phyloP scores from a whole-genome alignment of 1,140 invertebrate genomes.

The Brachystomella parvula region DNA sequence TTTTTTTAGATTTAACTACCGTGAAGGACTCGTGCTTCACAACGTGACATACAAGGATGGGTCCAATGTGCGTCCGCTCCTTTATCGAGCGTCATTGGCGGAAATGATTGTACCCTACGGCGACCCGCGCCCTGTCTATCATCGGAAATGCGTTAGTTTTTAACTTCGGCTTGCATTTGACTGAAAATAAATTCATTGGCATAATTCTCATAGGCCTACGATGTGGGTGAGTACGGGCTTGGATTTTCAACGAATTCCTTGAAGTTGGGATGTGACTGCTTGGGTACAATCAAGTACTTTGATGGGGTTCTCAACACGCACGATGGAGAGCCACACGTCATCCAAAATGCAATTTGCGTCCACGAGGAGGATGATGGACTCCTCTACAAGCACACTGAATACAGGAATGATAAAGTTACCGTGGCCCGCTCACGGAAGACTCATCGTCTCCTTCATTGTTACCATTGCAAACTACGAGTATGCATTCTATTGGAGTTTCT shows the following conservation, averaged over 20 bases:
- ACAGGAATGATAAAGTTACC: constrained; percentile 22
- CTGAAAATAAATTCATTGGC: neutral
- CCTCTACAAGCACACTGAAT: constrained; percentile 30
- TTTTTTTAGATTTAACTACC: constrained; percentile 30
- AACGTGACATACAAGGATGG: constrained; percentile 29
- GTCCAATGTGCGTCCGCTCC: constrained; percentile 18
- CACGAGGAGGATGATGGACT: constrained; percentile 35
- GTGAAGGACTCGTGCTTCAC: constrained; percentile 32
- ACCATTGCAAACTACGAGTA: constrained; percentile 36
- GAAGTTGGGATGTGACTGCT: constrained; percentile 31
- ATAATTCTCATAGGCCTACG: constrained; percentile 12
- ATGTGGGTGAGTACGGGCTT: constrained; percentile 25
- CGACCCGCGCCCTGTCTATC: constrained; percentile 29
- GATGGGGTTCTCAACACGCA: constrained; percentile 25
- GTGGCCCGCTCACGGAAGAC: constrained; percentile 16
- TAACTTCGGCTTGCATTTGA: neutral
- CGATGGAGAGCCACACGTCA: constrained; percentile 22
- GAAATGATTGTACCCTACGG: constrained; percentile 36
- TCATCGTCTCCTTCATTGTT: constrained; percentile 29
- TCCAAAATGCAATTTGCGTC: constrained; percentile 34
- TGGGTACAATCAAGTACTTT: constrained; percentile 32
- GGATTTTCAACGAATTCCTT: constrained; percentile 34
- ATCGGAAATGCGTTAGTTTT: constrained; percentile 32
- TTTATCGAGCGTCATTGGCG: constrained; percentile 25
- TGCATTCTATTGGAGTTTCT: constrained; percentile 33